Evolutionary conservation across 2,797 vertebrate genomes (phyloP).

Genomic region (Cyprinella venusta): DNA sequence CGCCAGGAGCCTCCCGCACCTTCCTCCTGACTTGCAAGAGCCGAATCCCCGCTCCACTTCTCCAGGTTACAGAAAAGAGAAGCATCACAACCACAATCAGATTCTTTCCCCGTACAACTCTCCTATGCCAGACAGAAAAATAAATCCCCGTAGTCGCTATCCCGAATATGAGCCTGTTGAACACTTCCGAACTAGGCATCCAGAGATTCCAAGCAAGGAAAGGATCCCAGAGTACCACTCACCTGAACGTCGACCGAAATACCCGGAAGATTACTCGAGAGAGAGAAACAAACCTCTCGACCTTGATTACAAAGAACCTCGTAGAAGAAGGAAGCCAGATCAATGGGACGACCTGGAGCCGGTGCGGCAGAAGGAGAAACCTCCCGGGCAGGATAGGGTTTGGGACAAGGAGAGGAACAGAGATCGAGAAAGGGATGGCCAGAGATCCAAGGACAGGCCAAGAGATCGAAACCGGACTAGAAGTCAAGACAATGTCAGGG

Average conservation of each 20-base stretch:
- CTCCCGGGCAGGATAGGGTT: constrained; percentile 64
- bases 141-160: constrained; percentile 17
- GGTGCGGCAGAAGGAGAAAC: constrained; percentile 72
- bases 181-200: constrained; percentile 64
- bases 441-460: constrained; percentile 47
- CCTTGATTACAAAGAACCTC: constrained; percentile 32
- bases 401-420: constrained; percentile 59
- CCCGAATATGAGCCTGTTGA: constrained; percentile 64
- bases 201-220: constrained; percentile 66
- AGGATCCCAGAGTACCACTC: constrained; percentile 66
- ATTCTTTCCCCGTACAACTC: constrained; percentile 68
- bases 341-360: constrained; percentile 61
- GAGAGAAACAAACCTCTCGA: constrained; percentile 30
- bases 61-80: constrained; percentile 39
- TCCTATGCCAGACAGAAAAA: constrained; percentile 37
- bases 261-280: constrained; percentile 39
- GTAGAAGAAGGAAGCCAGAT: constrained; percentile 54
- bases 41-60: constrained; percentile 59
- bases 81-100: constrained; percentile 16
- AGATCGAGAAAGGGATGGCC: constrained; percentile 47
- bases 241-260: constrained; percentile 59
- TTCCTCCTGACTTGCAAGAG: constrained; percentile 56
- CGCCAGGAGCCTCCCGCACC: constrained; percentile 28
- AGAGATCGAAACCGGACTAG: constrained; percentile 36
- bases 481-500: constrained; percentile 45